These are phyloP conservation scores for Cheilinus undulatus DNA, from an alignment of 2,113 vertebrate species.

Conservation along the genomic window DNA sequence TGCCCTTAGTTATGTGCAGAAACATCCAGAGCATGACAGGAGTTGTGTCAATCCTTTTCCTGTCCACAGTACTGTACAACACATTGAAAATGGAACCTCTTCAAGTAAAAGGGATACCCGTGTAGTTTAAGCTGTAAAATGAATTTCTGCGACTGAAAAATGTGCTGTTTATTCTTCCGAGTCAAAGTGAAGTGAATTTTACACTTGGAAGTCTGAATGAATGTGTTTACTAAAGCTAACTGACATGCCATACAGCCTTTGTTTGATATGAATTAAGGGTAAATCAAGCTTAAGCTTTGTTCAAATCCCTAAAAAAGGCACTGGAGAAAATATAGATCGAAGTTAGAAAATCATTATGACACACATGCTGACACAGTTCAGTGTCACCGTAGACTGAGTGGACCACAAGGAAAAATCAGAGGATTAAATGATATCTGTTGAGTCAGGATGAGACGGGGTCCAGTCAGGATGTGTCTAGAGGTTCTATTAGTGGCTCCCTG, in stretches of 20 bases:
- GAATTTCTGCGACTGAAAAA: neutral
- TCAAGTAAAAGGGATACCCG: no score
- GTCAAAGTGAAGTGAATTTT: constrained; percentile 14
- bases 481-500: constrained; percentile 61
- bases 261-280: constrained; percentile 35
- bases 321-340: constrained; percentile 23
- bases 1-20: no score
- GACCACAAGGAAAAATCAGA: constrained; percentile 8
- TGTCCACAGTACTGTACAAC: no score
- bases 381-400: neutral
- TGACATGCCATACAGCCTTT: constrained; percentile 10
- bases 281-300: constrained; percentile 61
- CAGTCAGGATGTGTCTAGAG: constrained; percentile 27
- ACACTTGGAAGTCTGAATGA: constrained; percentile 13
- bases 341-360: constrained; percentile 42
- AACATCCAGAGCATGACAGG: no score
- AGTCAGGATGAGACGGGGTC: constrained; percentile 33
- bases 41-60: no score
- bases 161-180: constrained; percentile 3
- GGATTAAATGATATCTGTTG: constrained; percentile 23
- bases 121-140: constrained; percentile 3
- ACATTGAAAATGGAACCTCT: no score
- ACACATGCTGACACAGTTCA: constrained; percentile 26
- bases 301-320: constrained; percentile 41
- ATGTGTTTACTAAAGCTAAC: constrained; percentile 29